A percentile compares a stretch with the other conserved stretches of the same genome.
Evolutionary conservation across 2,113 vertebrate species (phyloP).

Genomic region (Mus musculus): DNA sequence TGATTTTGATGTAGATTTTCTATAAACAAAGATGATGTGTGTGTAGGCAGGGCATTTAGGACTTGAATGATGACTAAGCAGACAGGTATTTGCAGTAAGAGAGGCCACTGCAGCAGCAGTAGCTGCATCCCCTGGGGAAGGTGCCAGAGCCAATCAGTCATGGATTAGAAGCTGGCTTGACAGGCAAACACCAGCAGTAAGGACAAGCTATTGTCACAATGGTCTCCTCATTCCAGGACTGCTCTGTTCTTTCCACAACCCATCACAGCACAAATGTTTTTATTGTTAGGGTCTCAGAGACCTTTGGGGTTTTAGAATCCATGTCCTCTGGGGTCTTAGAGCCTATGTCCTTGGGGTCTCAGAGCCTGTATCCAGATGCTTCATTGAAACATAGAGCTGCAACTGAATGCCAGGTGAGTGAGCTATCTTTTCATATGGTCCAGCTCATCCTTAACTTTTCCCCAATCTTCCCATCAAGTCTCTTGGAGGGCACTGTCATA

Average conservation of each 20-base stretch:
- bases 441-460: neutral
- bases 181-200: neutral
- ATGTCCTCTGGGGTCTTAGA: neutral
- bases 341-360: neutral
- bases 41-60: neutral
- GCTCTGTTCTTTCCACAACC: neutral
- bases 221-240: neutral
- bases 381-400: neutral
- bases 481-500: slow-evolving; percentile 6
- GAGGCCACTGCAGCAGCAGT: neutral
- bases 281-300: neutral
- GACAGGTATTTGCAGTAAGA: neutral
- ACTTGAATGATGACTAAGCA: neutral
- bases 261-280: neutral
- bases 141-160: neutral
- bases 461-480: slow-evolving; percentile 1
- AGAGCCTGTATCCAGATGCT: neutral
- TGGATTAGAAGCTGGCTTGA: neutral
- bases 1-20: neutral
- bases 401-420: neutral
- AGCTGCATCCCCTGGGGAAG: neutral
- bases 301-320: too few species aligned
- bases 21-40: neutral
- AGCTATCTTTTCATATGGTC: neutral
- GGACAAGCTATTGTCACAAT: neutral